Evolutionary conservation across 1,140 invertebrate species (phyloP), one percentile per base, ranked within the genome.

Genomic region (Triops cancriformis): DNA sequence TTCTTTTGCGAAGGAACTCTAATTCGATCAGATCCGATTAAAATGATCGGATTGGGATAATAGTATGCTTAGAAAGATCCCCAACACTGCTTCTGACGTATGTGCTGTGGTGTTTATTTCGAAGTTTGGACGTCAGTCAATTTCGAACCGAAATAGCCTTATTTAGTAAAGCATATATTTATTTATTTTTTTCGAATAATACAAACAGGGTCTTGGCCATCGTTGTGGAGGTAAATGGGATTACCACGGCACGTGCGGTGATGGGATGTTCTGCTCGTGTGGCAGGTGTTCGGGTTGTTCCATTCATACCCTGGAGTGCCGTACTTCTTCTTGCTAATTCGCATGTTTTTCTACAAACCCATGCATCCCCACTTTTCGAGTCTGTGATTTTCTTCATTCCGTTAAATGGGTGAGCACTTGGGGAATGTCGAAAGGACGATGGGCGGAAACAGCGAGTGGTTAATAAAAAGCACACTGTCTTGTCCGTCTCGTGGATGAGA

Each of bases 211-310:
- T 23, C 77, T 72, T 14, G 77, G 77, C 26, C 77, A 78, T 73
- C 77, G 77, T 41, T 78, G 77, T 51, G 77, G 77, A 26, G 77
- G 77, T 4, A 78, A 78, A 78, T 78, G 77, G 77, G 74, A 78
- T 23, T 41, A 27, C 31, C 77, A 73, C n/a, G 77, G 77, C 18
- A 74, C 28, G 0, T 89, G 88, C 79, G 87, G 86, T 64, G 87
- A 87, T 4, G 87, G 87, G 28, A 82, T 88, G 82, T 83, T 82
- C 78, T 89, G 88, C 79, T 81, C 82, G 73, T 84, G 87, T 79
- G 84, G 86, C 43, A 83, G 81, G 76, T 88, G 87, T 81, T 81
- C 82, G 27, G 87, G 87, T 6, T 88, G 87, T 81, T 86, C 85
- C 75, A 78, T 82, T 0, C 80, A 82, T n/a, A 84, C 82, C 6